Base-by-base conservation (phyloP, 2,113 vertebrate genomes). In the Orthonyx spaldingii region DNA sequence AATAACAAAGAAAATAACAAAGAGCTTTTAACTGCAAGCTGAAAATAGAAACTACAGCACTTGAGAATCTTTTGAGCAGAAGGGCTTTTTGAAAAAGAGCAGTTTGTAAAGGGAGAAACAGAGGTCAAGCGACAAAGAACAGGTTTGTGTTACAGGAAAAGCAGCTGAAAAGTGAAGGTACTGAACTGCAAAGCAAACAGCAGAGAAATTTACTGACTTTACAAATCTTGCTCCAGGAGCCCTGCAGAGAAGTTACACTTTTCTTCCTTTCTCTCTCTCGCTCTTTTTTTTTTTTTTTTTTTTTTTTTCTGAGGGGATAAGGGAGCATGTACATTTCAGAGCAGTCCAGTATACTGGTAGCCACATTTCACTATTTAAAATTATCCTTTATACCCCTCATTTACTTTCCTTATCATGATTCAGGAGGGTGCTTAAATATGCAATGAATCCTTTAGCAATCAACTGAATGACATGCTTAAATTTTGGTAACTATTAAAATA, bases 21-120 rank as follows among this genome's bases (percentile, higher is more conserved):
- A 88, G 64, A 70, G 37, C 44, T 93, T 93, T 86, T 78, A 95
- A 77, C 64, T 57, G 68, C 37, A 88, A 60, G 79, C 79, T 78
- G 72, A 96, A 96, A 96, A 96, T 92, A 93, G 92, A 90, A 97
- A 92, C 60, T 49, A 24, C 60, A 89, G 88, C 60, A 84, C 85
- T 81, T 89, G 76, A 89, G 76, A 95, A 86, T 90, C 75, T 86
- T 97, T 75, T 56, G 52, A 94, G 90, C 61, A 96, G 90, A 91
- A 95, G 42, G 76, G 59, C 66, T 92, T 93, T 93, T 74, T 50
- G 6, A 91, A 93, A 96, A 96, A 77, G 74, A 91, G 57, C 87
- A 81, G 41, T 94, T 94, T 90, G 41, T 86, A 88, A 90, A 92
- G 72, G 83, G 50, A 93, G 64, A 95, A 91, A 94, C 83, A 86